Evolutionary conservation across 2,113 vertebrate genomes (phyloP), one percentile per base, ranked within the genome.

Genomic region (Psittacula cyanocephala): DNA sequence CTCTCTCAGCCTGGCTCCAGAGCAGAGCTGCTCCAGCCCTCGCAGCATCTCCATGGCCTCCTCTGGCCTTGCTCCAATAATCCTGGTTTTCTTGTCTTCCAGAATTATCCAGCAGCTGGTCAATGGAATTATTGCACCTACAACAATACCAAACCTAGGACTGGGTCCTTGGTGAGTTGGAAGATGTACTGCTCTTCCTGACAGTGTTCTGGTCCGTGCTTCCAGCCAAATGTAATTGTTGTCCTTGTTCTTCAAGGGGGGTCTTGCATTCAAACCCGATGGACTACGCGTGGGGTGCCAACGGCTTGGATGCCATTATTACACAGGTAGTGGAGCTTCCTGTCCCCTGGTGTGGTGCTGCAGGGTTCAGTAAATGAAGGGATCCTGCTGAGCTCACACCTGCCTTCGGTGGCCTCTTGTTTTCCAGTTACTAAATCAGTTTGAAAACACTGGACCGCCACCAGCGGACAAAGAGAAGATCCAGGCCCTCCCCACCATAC

Each of bases 201-300:
- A 13, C 24, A 8, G 19, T 15, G 33, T 60, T 20, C 65, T 63
- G 7, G 0, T 13, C 33, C 2, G 1, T 46, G 4, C 50, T 80
- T 35, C 60, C 9, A 7, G 70, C 41, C 31, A 4, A 55, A 24
- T 72, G 83, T 81, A 89, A 84, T 35, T 80, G 33, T 70, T 93
- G 64, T 95, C 74, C 95, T 81, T 91, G 50, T 96, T 85, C 81
- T 80, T 97, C 50, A 79, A 99, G 99, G 99, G 99, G 99, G 13
- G 98, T 99, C 97, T 97, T 99, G 97, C 99, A 99, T 96, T 99
- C 99, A 55, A 99, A 99, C 96, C 99, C 99, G 6, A 99, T 99
- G 99, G 99, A 99, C 98, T 99, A 99, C 6, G 99, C 99, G 15
- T 99, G 99, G 99, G 99, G 99, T 50, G 99, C 99, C 92, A 99